These are phyloP conservation scores for Rhogogaster chlorosoma DNA, from an alignment of 2,888 invertebrate genomes.

Conservation along the genomic window DNA sequence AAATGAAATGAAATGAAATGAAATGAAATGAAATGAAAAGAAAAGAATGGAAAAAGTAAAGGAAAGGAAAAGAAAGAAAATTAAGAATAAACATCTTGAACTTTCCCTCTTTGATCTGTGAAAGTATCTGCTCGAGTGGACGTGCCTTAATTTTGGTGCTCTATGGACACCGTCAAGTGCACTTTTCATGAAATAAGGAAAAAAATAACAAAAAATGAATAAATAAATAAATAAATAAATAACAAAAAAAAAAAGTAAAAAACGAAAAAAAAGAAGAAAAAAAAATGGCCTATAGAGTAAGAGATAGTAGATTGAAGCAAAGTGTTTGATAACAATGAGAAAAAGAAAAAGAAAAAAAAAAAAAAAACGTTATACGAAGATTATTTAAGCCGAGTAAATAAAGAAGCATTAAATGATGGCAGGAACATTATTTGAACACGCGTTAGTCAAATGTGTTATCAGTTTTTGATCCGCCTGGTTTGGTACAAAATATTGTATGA, in stretches of 20 bases:
- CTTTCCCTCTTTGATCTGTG: conserved; percentile 20
- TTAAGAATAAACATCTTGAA: neutral
- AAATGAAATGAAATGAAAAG: neutral
- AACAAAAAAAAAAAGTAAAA: conserved; percentile 3
- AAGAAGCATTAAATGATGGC: conserved; percentile 74
- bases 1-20: neutral
- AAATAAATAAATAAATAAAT: neutral
- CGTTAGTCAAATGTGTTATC: conserved; percentile 66
- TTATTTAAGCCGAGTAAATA: conserved; percentile 73
- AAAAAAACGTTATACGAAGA: no score
- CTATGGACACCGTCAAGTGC: conserved; percentile 77
- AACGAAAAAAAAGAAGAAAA: conserved; percentile 13
- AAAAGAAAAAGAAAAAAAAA: no score
- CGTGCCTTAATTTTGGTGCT: conserved; percentile 74
- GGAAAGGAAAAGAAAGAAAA: neutral
- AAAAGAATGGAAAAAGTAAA: neutral
- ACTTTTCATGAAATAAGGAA: conserved; percentile 70
- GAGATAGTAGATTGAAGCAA: conserved; percentile 67
- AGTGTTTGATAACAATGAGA: conserved; percentile 70
- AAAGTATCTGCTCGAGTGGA: conserved; percentile 75
- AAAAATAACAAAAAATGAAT: conserved; percentile 22
- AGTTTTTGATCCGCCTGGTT: conserved; percentile 76
- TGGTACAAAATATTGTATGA: conserved; percentile 76
- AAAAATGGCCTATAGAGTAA: conserved; percentile 76
- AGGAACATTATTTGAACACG: conserved; percentile 73